Conservation (phyloP, 2,888 invertebrate genomes). For the Dasypogon diadema region DNA sequence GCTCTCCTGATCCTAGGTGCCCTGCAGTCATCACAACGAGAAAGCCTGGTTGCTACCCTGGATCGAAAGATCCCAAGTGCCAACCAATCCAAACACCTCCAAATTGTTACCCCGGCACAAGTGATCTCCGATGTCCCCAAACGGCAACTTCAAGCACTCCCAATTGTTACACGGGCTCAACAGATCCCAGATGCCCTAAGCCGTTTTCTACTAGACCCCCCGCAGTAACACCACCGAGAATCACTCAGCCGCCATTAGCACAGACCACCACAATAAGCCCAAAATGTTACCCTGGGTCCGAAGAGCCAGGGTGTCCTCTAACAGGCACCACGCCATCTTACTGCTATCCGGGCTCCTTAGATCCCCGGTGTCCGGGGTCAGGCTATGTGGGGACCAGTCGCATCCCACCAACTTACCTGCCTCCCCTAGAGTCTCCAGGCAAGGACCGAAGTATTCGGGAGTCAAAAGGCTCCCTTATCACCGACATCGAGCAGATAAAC, state of each 20-base stretch:
- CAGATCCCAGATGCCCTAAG: constrained; percentile 62
- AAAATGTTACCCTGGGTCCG: constrained; percentile 63
- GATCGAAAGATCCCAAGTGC: constrained; percentile 56
- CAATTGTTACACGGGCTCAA: constrained; percentile 56
- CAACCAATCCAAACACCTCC: constrained; percentile 53
- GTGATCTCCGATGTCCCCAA: constrained; percentile 63
- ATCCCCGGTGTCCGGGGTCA: constrained; percentile 67
- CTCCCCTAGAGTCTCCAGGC: constrained; percentile 61
- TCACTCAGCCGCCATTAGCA: neutral
- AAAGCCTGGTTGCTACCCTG: constrained; percentile 56
- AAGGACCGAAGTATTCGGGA: constrained; percentile 61
- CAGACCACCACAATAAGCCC: constrained; percentile 56
- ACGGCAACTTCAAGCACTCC: constrained; percentile 53
- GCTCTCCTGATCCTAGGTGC: constrained; percentile 62
- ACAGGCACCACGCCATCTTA: constrained; percentile 58
- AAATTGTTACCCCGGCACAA: constrained; percentile 62
- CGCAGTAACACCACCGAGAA: constrained; percentile 45
- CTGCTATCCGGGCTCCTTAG: constrained; percentile 63
- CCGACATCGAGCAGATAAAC: constrained; percentile 63
- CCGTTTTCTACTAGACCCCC: neutral
- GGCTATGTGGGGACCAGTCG: constrained; percentile 62
- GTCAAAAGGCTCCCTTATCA: constrained; percentile 59
- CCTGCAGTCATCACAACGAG: constrained; percentile 58
- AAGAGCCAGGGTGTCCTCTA: constrained; percentile 62
- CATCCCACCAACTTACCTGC: constrained; percentile 64